Evolutionary conservation across 2,113 vertebrate species (phyloP), one percentile per base, ranked within the genome.

Genomic region (Lophochroa leadbeateri): DNA sequence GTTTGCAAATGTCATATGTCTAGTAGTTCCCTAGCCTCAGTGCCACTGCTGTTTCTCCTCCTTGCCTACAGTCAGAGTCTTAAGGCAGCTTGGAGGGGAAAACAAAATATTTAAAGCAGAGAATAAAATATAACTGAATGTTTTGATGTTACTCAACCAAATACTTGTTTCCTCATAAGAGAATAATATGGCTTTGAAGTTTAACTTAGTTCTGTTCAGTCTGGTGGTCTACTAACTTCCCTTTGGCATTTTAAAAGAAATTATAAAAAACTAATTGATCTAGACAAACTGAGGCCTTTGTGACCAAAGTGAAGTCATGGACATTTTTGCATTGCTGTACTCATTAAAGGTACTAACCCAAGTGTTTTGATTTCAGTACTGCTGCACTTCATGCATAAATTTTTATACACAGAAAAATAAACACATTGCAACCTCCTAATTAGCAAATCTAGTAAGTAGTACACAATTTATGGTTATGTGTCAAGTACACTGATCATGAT

Each of bases 221-320:
- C 52, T 13, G 9, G 52, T 87, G 67, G 77, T 94, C 86, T 95
- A 43, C 57, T 87, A 81, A 96, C 76, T 96, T 87, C 37, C 61
- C 46, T 94, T 82, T 97, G 90, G 71, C 83, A 96, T 97, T 98
- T 97, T 88, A 96, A 60, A 79, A 91, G 80, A 91, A 96, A 95
- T 96, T 82, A 72, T 20, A 20, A 29, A 93, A 96, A 95, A 77
- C 12, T 72, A 92, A 60, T 76, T 96, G 50, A 90, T 91, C 77
- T 95, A 90, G 77, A 87, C 95, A 94, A 94, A 88, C 58, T 31
- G 86, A 82, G 63, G 90, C 60, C 49, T 92, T 97, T 94, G 39
- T 95, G 85, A 96, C 90, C 89, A 87, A 85, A 87, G 67, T 67
- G 84, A 96, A 94, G 29, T 91, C 76, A 61, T 50, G 86, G 92